phyloP scores from a whole-genome alignment of 2,113 vertebrate genomes.

The Gymnogyps californianus region DNA sequence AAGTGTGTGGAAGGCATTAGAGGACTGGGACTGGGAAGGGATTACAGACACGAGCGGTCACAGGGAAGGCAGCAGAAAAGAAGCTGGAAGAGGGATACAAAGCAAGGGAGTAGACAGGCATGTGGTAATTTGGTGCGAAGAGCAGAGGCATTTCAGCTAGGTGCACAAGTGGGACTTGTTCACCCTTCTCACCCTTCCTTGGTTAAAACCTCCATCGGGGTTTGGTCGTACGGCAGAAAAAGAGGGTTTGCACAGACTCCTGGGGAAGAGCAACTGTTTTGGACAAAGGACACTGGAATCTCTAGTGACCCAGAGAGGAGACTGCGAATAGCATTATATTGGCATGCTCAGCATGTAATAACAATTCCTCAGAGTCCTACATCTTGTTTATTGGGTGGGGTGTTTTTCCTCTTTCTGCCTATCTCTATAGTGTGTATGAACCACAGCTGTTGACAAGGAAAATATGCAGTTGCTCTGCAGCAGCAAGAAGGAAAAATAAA shows the following conservation, averaged over 20 bases:
- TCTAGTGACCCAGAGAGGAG: slow-evolving; percentile 25
- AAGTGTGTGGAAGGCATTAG: neutral
- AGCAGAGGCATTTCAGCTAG: neutral
- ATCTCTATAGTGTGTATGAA: neutral
- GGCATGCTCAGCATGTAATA: slow-evolving; percentile 45
- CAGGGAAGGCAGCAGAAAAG: neutral
- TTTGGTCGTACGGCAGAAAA: neutral
- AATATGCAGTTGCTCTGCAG: slow-evolving; percentile 47
- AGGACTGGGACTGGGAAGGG: neutral
- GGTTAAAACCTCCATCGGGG: neutral
- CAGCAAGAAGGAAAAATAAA: slow-evolving; percentile 46
- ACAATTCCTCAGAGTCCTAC: slow-evolving; percentile 33
- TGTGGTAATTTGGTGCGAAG: neutral
- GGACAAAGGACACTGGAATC: slow-evolving; percentile 20
- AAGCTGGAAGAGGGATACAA: neutral
- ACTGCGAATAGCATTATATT: neutral
- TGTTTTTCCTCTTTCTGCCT: neutral
- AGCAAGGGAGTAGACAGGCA: neutral
- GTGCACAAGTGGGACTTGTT: neutral
- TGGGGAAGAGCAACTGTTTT: slow-evolving; percentile 4
- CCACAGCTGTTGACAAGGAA: slow-evolving; percentile 62
- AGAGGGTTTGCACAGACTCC: neutral
- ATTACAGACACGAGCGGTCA: neutral
- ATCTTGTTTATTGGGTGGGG: slow-evolving; percentile 13
- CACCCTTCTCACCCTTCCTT: neutral